Evolutionary conservation across 2,888 invertebrate genomes (phyloP).

Genomic region (Platerodrilus igneus): DNA sequence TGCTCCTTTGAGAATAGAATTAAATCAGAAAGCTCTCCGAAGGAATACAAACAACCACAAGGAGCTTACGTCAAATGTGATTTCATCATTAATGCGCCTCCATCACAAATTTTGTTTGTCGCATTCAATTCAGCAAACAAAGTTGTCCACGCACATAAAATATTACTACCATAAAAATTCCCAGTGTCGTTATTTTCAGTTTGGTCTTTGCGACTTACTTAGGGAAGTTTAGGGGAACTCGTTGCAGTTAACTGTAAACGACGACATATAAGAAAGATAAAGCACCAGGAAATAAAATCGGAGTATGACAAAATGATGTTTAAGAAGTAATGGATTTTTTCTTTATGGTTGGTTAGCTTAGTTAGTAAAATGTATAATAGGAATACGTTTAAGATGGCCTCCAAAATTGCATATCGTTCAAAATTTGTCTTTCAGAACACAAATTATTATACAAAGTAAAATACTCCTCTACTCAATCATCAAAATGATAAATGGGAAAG

Average conservation of each 20-base stretch:
- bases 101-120: slow-evolving; percentile 18
- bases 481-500: slow-evolving; percentile 25
- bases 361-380: background rate
- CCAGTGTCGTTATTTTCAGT: slow-evolving; percentile 36
- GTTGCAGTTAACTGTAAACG: slow-evolving; percentile 38
- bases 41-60: slow-evolving; percentile 4
- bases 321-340: slow-evolving; percentile 34
- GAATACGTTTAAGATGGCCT: background rate
- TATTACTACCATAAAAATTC: slow-evolving; percentile 36
- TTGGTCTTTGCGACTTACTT: slow-evolving; percentile 25
- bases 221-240: slow-evolving; percentile 30
- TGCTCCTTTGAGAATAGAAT: slow-evolving; percentile 33
- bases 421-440: no score
- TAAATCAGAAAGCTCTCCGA: slow-evolving; percentile 24
- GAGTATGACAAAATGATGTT: slow-evolving; percentile 43
- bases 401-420: no score
- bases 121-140: slow-evolving; percentile 22
- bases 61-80: background rate
- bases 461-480: slow-evolving; percentile 24
- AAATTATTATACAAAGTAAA: slow-evolving; percentile 17
- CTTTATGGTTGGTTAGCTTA: slow-evolving; percentile 1
- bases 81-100: slow-evolving; percentile 3
- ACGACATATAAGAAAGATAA: slow-evolving; percentile 46
- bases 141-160: slow-evolving; percentile 26
- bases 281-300: slow-evolving; percentile 45